Percentiles rank a stretch among this genome's conserved stretches.
Evolutionary conservation across 2,888 invertebrate species (phyloP).

Genomic region (Epirrhoe tristata): DNA sequence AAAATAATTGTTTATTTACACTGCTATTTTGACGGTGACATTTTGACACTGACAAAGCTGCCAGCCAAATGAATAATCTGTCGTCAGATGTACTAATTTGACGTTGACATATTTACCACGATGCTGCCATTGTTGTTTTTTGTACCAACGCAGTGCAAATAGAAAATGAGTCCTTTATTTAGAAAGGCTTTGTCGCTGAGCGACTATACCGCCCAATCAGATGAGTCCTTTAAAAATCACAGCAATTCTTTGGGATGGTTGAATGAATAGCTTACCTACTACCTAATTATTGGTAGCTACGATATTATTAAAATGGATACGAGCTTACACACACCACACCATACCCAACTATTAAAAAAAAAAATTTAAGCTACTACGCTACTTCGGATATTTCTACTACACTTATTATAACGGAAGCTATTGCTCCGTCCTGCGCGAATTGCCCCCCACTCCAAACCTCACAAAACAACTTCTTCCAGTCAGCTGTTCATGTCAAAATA

Average conservation of each 20-base stretch:
- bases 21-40: slow-evolving; percentile 1
- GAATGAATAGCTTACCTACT: no score
- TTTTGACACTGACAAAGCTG: not conserved
- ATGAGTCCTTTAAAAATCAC: not conserved
- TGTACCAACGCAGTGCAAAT: not conserved
- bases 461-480: slow-evolving; percentile 1
- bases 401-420: not conserved
- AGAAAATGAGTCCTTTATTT: not conserved
- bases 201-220: no score
- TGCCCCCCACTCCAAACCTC: not conserved
- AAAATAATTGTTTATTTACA: not conserved
- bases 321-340: no score
- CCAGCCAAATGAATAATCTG: not conserved
- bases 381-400: not conserved
- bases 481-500: slow-evolving; percentile 34
- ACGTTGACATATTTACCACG: not conserved
- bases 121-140: no score
- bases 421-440: not conserved
- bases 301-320: no score
- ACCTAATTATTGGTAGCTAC: no score
- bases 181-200: no score
- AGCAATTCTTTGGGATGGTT: no score
- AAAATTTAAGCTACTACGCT: not conserved
- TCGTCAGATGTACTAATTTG: not conserved
- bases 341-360: no score